These are phyloP conservation scores for Coendou prehensilis DNA, from an alignment of 2,797 vertebrate genomes.

Conservation along the genomic window DNA sequence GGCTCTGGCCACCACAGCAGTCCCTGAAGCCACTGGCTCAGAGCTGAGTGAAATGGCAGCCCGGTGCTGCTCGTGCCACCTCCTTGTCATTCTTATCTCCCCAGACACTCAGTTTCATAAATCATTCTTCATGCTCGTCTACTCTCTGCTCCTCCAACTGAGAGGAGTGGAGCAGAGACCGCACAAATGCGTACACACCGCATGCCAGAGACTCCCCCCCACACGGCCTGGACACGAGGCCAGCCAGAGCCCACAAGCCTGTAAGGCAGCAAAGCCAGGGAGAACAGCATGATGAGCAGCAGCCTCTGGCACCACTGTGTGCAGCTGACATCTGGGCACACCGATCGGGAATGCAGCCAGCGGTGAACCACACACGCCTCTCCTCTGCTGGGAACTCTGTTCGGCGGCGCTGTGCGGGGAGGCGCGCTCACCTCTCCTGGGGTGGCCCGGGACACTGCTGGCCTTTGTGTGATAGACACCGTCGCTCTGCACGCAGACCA, in stretches of 20 bases:
- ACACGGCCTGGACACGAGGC: neutral
- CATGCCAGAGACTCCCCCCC: neutral
- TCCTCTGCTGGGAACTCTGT: neutral
- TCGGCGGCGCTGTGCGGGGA: too few species aligned
- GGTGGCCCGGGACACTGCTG: conserved; percentile 92
- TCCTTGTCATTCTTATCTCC: conserved; percentile 15
- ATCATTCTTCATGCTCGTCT: neutral
- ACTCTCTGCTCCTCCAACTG: neutral
- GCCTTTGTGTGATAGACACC: conserved; percentile 96
- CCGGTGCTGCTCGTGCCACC: neutral
- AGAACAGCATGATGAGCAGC: neutral
- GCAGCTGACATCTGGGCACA: neutral
- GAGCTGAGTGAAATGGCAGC: neutral
- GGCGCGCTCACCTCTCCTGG: conserved; percentile 92
- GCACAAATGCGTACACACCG: conserved; percentile 7
- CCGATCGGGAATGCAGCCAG: conserved; percentile 16
- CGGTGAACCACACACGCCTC: neutral
- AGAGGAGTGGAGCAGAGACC: neutral
- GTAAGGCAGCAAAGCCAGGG: neutral
- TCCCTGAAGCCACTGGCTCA: neutral
- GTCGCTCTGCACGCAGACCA: conserved; percentile 96
- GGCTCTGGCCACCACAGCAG: neutral
- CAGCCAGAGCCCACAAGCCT: neutral
- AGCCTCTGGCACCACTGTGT: neutral
- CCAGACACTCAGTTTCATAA: neutral